Percentiles rank a stretch among this genome's conserved stretches.
Conservation (phyloP, 1,140 invertebrate genomes). For the Panagrolaimus sp. region DNA sequence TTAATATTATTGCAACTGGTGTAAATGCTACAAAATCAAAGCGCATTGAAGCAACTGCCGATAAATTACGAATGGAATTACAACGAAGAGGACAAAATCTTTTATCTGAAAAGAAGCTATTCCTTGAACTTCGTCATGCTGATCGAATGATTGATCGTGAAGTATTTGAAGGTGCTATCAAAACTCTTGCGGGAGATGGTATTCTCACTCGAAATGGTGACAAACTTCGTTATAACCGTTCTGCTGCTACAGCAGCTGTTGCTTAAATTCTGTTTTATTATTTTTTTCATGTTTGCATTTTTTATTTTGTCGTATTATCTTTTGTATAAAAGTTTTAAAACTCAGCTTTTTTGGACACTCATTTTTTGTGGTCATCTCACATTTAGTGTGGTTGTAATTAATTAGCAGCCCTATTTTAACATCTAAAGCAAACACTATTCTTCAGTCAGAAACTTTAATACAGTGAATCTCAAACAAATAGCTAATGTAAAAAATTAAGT, state of each 20-base stretch:
- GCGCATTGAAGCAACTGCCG: constrained; percentile 15
- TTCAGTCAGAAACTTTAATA: too few species aligned
- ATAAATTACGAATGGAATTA: constrained; percentile 65
- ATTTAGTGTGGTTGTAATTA: too few species aligned
- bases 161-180: constrained; percentile 10
- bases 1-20: constrained; percentile 88
- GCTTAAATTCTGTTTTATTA: not conserved
- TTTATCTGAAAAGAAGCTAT: constrained; percentile 28
- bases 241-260: not conserved
- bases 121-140: constrained; percentile 23
- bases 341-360: too few species aligned
- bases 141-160: constrained; percentile 18
- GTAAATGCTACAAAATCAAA: not conserved
- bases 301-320: too few species aligned
- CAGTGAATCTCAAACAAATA: too few species aligned
- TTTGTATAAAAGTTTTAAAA: too few species aligned
- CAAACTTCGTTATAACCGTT: constrained; percentile 1
- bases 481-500: too few species aligned
- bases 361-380: too few species aligned
- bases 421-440: too few species aligned
- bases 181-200: not conserved
- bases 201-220: not conserved
- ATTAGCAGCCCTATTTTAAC: too few species aligned
- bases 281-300: too few species aligned
- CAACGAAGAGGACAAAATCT: constrained; percentile 27